Evolutionary conservation across 2,113 vertebrate genomes (phyloP).

Genomic region (Lanius ludovicianus): DNA sequence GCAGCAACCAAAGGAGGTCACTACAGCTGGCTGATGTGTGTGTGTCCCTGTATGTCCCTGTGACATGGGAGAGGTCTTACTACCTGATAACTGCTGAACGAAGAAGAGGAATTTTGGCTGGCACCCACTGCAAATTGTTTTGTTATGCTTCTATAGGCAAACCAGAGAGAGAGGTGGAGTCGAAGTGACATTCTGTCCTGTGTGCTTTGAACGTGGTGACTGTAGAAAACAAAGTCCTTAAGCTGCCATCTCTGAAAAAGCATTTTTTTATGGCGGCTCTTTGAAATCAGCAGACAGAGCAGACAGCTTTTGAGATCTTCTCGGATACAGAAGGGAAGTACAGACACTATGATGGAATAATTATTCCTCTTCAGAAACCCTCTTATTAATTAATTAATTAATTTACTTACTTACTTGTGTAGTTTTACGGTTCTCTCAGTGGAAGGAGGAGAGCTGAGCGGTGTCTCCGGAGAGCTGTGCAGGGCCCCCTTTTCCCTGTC

Average conservation of each 20-base stretch:
- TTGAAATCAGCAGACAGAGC: background rate
- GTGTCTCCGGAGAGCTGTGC: background rate
- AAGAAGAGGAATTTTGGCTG: background rate
- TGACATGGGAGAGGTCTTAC: accelerated
- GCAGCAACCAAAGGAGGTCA: background rate
- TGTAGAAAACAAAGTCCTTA: background rate
- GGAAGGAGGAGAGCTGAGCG: background rate
- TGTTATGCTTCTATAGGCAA: background rate
- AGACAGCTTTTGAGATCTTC: background rate
- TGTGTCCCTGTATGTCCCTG: accelerated
- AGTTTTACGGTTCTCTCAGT: background rate
- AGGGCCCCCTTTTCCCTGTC: background rate
- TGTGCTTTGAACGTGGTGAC: background rate
- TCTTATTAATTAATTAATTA: background rate
- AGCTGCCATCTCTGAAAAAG: background rate
- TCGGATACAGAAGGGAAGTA: background rate
- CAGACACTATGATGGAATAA: too few species aligned
- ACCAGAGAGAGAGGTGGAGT: background rate
- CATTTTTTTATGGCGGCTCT: background rate
- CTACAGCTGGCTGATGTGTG: accelerated
- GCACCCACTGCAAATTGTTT: background rate
- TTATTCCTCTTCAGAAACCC: background rate
- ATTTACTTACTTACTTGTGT: background rate
- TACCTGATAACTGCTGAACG: background rate
- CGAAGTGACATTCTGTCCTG: background rate